Evolutionary conservation across 1,140 invertebrate genomes (phyloP).

Genomic region (Brachionus asplanchnoidis): DNA sequence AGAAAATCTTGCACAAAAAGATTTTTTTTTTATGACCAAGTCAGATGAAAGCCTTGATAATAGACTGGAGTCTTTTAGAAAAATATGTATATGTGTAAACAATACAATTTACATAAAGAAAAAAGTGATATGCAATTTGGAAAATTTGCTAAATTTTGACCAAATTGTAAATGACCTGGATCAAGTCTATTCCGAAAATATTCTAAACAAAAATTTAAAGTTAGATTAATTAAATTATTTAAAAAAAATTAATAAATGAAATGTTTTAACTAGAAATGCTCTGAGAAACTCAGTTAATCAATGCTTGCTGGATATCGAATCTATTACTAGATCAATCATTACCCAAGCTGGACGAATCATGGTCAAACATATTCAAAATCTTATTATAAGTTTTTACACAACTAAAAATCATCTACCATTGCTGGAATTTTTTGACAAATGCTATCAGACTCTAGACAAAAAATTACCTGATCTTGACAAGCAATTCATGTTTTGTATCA

Average conservation of each 20-base stretch:
- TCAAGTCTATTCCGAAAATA: background rate
- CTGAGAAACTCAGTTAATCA: background rate
- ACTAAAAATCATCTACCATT: background rate
- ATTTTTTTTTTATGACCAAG: background rate
- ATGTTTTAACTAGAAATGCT: background rate
- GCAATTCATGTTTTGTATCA: background rate
- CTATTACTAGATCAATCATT: background rate
- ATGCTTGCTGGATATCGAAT: background rate
- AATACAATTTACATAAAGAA: background rate
- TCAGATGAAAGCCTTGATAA: background rate
- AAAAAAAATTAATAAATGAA: background rate
- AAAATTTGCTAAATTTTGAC: background rate
- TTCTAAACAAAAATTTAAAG: background rate
- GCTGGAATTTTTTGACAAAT: conserved; percentile 12
- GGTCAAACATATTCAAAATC: background rate
- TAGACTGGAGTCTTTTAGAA: background rate
- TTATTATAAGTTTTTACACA: background rate
- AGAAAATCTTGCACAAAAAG: background rate
- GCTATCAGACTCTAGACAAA: background rate
- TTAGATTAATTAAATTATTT: background rate
- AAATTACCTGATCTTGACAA: background rate
- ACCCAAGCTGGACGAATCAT: background rate
- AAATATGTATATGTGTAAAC: conserved; percentile 6
- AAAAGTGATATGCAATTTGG: background rate
- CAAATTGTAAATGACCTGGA: background rate